Evolutionary conservation across 2,113 vertebrate genomes (phyloP).

Genomic region (Sakesphorus luctuosus): DNA sequence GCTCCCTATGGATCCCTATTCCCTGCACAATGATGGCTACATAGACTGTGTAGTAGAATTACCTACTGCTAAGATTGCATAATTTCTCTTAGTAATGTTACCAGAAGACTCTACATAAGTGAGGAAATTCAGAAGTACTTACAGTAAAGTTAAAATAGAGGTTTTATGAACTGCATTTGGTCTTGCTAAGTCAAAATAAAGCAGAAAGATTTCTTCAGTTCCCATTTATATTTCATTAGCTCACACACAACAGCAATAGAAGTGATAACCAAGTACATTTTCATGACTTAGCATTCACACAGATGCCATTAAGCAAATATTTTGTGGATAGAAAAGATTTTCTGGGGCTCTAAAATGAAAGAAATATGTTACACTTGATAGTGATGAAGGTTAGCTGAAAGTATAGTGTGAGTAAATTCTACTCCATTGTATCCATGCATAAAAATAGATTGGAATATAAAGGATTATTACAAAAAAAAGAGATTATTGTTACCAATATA

Average conservation of each 20-base stretch:
- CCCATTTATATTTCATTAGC: neutral
- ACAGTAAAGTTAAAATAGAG: neutral
- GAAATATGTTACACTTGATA: neutral
- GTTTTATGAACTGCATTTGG: neutral
- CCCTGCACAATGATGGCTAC: neutral
- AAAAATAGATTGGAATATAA: neutral
- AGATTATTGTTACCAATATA: neutral
- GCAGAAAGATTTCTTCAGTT: neutral
- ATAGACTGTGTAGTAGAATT: neutral
- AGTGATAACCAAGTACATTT: neutral
- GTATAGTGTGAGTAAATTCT: neutral
- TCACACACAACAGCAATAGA: neutral
- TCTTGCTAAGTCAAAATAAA: neutral
- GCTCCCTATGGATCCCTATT: neutral
- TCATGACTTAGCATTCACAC: neutral
- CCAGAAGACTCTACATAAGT: neutral
- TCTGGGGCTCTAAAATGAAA: neutral
- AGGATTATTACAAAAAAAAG: neutral
- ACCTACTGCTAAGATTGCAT: neutral
- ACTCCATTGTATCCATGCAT: neutral
- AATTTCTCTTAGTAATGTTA: neutral
- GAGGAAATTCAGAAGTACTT: neutral
- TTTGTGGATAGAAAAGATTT: neutral
- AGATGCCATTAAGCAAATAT: neutral
- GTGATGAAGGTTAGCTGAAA: neutral